These are phyloP conservation scores for Chionodraco myersi DNA, from an alignment of 2,113 vertebrate species.

Conservation along the genomic window DNA sequence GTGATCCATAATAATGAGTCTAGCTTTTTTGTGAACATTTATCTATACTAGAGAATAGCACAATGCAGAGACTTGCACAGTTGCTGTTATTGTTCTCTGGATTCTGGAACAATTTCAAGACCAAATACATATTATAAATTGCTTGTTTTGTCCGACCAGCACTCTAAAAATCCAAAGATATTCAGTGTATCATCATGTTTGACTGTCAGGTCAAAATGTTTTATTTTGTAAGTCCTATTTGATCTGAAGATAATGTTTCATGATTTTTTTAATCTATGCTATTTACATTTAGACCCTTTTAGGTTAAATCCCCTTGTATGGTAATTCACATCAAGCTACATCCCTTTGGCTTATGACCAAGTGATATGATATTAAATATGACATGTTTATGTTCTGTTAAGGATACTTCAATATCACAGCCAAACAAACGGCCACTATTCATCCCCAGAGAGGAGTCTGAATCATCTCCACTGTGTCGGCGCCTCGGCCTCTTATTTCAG, in stretches of 20 bases:
- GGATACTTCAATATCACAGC: constrained; percentile 15
- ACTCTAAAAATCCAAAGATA: not conserved
- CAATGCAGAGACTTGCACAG: too few species aligned
- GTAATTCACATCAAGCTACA: not conserved
- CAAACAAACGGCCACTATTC: constrained; percentile 35
- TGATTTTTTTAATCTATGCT: not conserved
- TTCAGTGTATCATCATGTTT: not conserved
- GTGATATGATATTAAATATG: constrained; percentile 15
- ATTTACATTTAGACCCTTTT: not conserved
- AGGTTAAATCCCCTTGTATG: not conserved
- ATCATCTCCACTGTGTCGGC: constrained; percentile 56
- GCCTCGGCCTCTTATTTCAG: constrained; percentile 61
- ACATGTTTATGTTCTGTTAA: constrained; percentile 16
- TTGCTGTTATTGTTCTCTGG: too few species aligned
- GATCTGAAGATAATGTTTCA: not conserved
- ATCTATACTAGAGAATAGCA: too few species aligned
- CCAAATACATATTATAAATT: too few species aligned
- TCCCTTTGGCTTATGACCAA: constrained; percentile 21
- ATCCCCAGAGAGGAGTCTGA: constrained; percentile 42
- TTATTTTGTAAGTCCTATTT: not conserved
- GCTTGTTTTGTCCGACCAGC: not conserved
- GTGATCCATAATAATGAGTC: not conserved
- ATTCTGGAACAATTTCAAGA: not conserved
- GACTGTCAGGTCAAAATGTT: not conserved
- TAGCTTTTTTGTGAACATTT: too few species aligned